phyloP scores from a whole-genome alignment of 1,140 invertebrate species.

The Sinella curviseta region DNA sequence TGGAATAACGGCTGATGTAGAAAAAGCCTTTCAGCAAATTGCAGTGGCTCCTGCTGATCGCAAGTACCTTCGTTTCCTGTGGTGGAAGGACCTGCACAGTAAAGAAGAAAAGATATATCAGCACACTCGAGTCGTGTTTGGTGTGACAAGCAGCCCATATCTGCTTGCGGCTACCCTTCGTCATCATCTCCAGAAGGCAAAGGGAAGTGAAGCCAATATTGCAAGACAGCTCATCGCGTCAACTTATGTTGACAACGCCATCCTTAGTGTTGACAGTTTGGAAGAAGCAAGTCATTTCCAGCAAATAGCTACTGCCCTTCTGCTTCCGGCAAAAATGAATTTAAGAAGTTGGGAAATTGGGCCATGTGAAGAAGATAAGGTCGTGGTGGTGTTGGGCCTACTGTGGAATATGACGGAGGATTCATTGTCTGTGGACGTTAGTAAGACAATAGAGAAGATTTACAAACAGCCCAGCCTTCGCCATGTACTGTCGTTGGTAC shows the following conservation, averaged over 20 bases:
- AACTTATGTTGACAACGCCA: constrained; percentile 50
- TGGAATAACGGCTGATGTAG: constrained; percentile 55
- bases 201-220: background rate
- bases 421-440: background rate
- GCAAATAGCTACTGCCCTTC: background rate
- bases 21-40: constrained; percentile 56
- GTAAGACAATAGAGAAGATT: background rate
- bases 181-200: constrained; percentile 16
- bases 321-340: background rate
- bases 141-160: constrained; percentile 53
- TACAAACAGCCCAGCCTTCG: background rate
- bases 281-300: constrained; percentile 27
- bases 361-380: background rate
- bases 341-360: constrained; percentile 1
- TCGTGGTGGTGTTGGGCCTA: background rate
- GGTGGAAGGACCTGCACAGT: constrained; percentile 42
- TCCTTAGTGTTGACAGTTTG: constrained; percentile 43
- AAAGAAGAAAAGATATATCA: constrained; percentile 19
- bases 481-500: background rate
- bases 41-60: constrained; percentile 48
- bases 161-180: constrained; percentile 49
- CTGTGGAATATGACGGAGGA: background rate
- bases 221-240: background rate
- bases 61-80: constrained; percentile 50
- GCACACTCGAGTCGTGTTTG: constrained; percentile 48